These are phyloP conservation scores for Busseola fusca DNA, from an alignment of 2,888 invertebrate genomes.

Conservation along the genomic window DNA sequence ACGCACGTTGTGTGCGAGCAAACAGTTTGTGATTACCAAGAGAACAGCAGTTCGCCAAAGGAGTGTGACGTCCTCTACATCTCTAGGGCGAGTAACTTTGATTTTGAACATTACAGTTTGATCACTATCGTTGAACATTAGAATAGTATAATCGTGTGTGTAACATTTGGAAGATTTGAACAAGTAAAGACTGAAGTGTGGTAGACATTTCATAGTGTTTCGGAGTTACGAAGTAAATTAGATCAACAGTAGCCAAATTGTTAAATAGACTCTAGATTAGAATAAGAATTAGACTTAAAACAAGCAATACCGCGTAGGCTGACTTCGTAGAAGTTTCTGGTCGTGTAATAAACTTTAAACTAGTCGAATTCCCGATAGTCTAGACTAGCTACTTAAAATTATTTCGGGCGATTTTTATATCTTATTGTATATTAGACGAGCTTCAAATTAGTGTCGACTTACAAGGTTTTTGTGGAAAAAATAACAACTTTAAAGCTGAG, in stretches of 20 bases:
- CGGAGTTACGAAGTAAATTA: slow-evolving; percentile 75
- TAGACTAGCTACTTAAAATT: slow-evolving; percentile 77
- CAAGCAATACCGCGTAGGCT: slow-evolving; percentile 70
- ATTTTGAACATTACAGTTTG: slow-evolving; percentile 83
- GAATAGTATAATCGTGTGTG: slow-evolving; percentile 78
- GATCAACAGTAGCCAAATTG: slow-evolving; percentile 73
- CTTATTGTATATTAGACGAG: slow-evolving; percentile 79
- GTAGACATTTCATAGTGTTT: slow-evolving; percentile 79
- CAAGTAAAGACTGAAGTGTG: slow-evolving; percentile 76
- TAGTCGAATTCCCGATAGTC: slow-evolving; percentile 72
- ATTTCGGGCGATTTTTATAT: slow-evolving; percentile 79
- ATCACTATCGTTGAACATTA: slow-evolving; percentile 77
- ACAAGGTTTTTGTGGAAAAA: slow-evolving; percentile 67
- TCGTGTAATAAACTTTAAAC: slow-evolving; percentile 73
- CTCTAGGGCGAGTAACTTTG: slow-evolving; percentile 88
- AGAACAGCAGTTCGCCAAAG: slow-evolving; percentile 80
- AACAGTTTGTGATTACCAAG: slow-evolving; percentile 80
- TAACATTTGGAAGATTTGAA: slow-evolving; percentile 72
- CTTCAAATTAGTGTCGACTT: slow-evolving; percentile 73
- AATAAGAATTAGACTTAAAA: slow-evolving; percentile 75
- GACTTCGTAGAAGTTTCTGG: slow-evolving; percentile 80
- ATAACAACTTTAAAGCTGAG: slow-evolving; percentile 56
- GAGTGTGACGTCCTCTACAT: slow-evolving; percentile 80
- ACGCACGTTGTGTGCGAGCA: slow-evolving; percentile 63
- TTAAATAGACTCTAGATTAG: slow-evolving; percentile 82